These are phyloP conservation scores for Pygoscelis antarcticus DNA, from an alignment of 2,113 vertebrate species.

Conservation along the genomic window DNA sequence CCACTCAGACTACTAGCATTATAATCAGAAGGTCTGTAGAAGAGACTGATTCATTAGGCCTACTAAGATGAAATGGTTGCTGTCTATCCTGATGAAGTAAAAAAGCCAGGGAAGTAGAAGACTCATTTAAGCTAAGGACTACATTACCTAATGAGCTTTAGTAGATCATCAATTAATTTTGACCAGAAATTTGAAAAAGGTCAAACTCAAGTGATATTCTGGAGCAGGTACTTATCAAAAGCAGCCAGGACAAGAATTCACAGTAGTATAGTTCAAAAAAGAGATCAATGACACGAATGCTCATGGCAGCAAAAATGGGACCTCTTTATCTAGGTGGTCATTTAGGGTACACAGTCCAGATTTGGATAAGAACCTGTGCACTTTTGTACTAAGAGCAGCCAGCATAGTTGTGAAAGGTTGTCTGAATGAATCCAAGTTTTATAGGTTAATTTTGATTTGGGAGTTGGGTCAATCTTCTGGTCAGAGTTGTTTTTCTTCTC, in stretches of 20 bases:
- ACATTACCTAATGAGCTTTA: neutral
- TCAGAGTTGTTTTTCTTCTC: slow-evolving; percentile 46
- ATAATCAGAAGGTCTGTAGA: neutral
- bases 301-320: neutral
- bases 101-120: neutral
- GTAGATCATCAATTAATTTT: neutral
- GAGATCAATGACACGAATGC: neutral
- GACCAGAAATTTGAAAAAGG: neutral
- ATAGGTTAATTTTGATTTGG: slow-evolving; percentile 19
- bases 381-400: neutral
- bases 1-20: neutral
- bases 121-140: neutral
- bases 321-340: neutral
- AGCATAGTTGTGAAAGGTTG: neutral
- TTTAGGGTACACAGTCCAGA: neutral
- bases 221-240: neutral
- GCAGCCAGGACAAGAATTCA: neutral
- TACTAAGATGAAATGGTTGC: neutral
- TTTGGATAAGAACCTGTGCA: neutral
- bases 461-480: slow-evolving; percentile 2
- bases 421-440: neutral
- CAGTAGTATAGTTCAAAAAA: neutral
- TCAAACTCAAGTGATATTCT: neutral
- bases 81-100: neutral
- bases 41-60: neutral